Evolutionary conservation across 2,888 invertebrate species (phyloP).

Genomic region (Ophonus ardosiacus): DNA sequence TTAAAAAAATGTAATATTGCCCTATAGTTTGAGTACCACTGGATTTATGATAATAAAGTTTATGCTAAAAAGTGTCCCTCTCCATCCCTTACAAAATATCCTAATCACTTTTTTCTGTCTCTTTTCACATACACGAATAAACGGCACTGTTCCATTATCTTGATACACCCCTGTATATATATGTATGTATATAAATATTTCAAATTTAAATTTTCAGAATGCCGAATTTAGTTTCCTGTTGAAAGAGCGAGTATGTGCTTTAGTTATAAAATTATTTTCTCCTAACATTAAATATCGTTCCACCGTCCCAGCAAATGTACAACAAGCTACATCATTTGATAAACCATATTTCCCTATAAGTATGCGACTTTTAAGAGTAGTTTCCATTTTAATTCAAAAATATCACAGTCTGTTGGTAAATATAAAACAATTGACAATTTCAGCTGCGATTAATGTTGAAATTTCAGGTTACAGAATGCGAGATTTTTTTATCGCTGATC

Average conservation of each 20-base stretch:
- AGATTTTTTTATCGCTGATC: slow-evolving; percentile 97
- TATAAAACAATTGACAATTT: slow-evolving; percentile 64
- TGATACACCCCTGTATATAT: no score
- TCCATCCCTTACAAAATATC: no score
- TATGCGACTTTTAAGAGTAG: slow-evolving; percentile 94
- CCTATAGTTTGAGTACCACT: no score
- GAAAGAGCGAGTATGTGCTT: slow-evolving; percentile 97
- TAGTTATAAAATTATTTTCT: slow-evolving; percentile 98
- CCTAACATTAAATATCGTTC: slow-evolving; percentile 97
- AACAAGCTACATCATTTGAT: slow-evolving; percentile 84
- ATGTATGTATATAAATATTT: slow-evolving; percentile 24
- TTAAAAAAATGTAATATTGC: no score
- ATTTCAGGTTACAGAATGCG: slow-evolving; percentile 94
- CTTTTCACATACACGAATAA: no score
- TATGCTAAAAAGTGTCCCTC: no score
- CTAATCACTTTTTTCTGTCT: no score
- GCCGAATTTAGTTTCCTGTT: slow-evolving; percentile 95
- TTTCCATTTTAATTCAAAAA: slow-evolving; percentile 94
- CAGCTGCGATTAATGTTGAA: slow-evolving; percentile 36
- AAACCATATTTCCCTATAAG: slow-evolving; percentile 98
- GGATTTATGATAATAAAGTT: no score
- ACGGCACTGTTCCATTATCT: no score
- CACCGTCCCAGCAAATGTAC: slow-evolving; percentile 78
- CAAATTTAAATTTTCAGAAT: slow-evolving; percentile 81
- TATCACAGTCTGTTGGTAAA: slow-evolving; percentile 92